Conservation (phyloP, 2,113 vertebrate genomes). For the Cavia porcellus region DNA sequence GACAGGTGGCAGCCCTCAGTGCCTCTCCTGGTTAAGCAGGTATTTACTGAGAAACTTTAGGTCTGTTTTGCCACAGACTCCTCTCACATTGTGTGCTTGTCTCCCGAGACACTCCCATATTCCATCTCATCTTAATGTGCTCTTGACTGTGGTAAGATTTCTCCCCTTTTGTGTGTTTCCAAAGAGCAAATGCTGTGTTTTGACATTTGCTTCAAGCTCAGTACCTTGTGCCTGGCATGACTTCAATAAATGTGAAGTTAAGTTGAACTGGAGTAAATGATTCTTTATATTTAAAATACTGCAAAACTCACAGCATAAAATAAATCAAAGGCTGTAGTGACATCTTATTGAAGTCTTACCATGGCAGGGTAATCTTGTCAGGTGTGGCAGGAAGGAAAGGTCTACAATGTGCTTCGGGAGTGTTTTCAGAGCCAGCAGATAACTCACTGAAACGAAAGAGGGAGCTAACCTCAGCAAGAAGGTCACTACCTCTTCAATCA, state of each 20-base stretch:
- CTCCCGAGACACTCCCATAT: background rate
- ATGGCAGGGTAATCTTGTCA: too few species aligned
- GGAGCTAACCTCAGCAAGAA: background rate
- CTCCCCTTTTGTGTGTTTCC: background rate
- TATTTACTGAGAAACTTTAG: background rate
- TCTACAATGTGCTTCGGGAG: background rate
- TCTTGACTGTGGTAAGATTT: background rate
- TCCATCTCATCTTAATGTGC: background rate
- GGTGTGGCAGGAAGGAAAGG: background rate
- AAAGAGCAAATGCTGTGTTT: background rate
- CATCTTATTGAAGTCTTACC: background rate
- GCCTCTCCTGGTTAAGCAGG: background rate
- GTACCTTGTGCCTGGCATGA: background rate
- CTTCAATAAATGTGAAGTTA: background rate
- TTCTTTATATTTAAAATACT: slow-evolving; percentile 48
- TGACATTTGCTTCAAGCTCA: background rate
- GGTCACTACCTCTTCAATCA: background rate
- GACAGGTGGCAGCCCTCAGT: background rate
- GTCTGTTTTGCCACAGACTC: background rate
- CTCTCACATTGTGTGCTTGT: background rate
- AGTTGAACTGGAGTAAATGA: background rate
- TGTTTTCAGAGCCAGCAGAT: background rate
- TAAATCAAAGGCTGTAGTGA: background rate
- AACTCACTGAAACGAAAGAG: background rate
- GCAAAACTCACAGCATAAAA: background rate